Base-by-base conservation (phyloP, 2,113 vertebrate species). In the Archilochus colubris region DNA sequence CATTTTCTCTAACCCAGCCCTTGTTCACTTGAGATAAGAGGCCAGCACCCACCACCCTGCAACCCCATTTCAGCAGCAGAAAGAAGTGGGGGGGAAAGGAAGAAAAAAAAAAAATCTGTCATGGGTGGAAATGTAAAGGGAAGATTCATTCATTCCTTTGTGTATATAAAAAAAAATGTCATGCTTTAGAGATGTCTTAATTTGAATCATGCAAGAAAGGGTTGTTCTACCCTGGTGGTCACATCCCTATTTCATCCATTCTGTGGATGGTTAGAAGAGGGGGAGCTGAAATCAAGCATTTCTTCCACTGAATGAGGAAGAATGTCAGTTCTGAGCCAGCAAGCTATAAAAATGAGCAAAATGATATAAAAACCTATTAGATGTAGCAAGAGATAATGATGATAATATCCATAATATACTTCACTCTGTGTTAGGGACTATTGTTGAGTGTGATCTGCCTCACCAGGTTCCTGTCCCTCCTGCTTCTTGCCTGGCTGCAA, bases 331-430 rank as follows among this genome's bases (percentile, higher is more conserved):
- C 95, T 94, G 79, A 93, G 91, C 90, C 94, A 97, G 76, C 82
- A 95, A 95, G 89, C 89, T 88, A 93, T 97, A 97, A 95, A 96
- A 97, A 95, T 90, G 91, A 93, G 76, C 61, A 91, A 95, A 97
- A 94, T 95, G 76, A 94, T 94, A 91, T 95, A 96, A 95, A 95
- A 97, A 95, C 91, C 95, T 95, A 95, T 96, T 95, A 94, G 57
- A 88, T 48, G 64, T 90, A 96, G 94, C 88, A 93, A 93, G 85
- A 96, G 76, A 96, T 95, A 96, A 96, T 95, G 91, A 95, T 1
- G 73, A 91, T 95, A 95, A 96, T 94, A 92, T 90, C 93, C 76
- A 68, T 95, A 95, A 96, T 96, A 90, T 96, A 94, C 93, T 97
- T 93, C 94, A 86, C 93, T 95, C 95, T 91, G 73, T 77, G 57